Evolutionary conservation across 2,888 invertebrate genomes (phyloP).

Genomic region (Glyphotaelius pellucidus): DNA sequence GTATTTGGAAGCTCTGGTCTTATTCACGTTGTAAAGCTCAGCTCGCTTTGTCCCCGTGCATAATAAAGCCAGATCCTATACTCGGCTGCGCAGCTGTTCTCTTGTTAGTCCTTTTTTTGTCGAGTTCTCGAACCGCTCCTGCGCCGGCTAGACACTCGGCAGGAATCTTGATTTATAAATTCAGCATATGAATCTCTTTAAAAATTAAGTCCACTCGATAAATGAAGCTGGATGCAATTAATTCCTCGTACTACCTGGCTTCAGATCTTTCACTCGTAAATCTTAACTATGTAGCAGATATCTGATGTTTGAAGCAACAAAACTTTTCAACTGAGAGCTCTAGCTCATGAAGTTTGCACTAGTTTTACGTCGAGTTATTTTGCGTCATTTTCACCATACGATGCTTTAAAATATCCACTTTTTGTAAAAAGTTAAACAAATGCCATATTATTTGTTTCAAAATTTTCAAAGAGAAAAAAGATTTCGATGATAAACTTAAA

Average conservation of each 20-base stretch:
- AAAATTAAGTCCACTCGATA: neutral
- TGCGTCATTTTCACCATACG: too few species aligned
- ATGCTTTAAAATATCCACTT: too few species aligned
- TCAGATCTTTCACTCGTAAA: neutral
- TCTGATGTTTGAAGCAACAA: neutral
- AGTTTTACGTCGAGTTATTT: too few species aligned
- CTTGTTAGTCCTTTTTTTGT: conserved; percentile 29
- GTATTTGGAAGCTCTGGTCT: conserved; percentile 7
- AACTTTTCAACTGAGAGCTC: too few species aligned
- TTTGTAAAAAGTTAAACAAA: too few species aligned
- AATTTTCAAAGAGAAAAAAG: too few species aligned
- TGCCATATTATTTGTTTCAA: too few species aligned
- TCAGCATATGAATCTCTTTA: neutral
- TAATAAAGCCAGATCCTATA: conserved; percentile 29
- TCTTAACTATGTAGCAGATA: neutral
- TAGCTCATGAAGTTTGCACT: too few species aligned
- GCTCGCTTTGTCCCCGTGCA: conserved; percentile 35
- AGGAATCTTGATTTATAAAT: conserved; percentile 25
- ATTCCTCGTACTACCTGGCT: neutral
- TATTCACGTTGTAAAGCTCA: conserved; percentile 32
- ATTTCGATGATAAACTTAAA: too few species aligned
- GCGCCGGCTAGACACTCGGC: conserved; percentile 28
- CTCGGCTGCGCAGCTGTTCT: conserved; percentile 37
- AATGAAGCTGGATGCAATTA: neutral
- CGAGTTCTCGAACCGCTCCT: neutral